Base-by-base conservation (phyloP, 2,113 vertebrate genomes). In the Bagarius yarrelli region DNA sequence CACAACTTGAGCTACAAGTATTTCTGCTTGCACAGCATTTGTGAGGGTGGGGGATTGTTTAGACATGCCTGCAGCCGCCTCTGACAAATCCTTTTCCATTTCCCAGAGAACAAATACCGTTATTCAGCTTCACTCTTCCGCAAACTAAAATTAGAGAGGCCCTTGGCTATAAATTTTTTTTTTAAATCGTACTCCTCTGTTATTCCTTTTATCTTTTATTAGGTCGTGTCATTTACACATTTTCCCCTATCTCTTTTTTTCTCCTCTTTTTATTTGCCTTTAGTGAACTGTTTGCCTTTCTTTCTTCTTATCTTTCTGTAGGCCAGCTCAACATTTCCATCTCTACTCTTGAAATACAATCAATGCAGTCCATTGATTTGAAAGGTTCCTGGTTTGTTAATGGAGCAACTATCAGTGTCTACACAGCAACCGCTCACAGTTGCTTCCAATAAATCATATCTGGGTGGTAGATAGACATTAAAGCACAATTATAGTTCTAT, bases 1-100 rank as follows among this genome's bases (percentile, higher is more conserved):
- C 85, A 76, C 73, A 75, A 53, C 66, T 50, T 66, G 86, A 25
- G 76, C 64, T 75, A 79, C 30, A 55, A 83, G 79, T 76, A 36
- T 81, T 83, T 36, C 34, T 60, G 36, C 59, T 57, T 53, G 56
- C 66, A 69, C 23, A 47, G 57, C 73, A 66, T 64, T 63, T 84
- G 15, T 30, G 57, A 78, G 30, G 79, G 74, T 81, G 83, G 30
- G 79, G 74, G 81, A 79, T 23, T 52, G 59, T 75, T 56, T 47
- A 34, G 71, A 81, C 66, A 53, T 63, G n/a, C 72, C 47, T 74
- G 16, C 40, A 5, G 34, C 32, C 50, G 64, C 67, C 19, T 78
- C 61, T 80, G 8, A 15, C 50, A 50, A 77, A 76, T 66, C 44
- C 73, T 56, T 27, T 5, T 12, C 36, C 60, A 78, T n/a, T 53